Evolutionary conservation across 2,113 vertebrate genomes (phyloP), one percentile per base, ranked within the genome.

Genomic region (Salvelinus alpinus): DNA sequence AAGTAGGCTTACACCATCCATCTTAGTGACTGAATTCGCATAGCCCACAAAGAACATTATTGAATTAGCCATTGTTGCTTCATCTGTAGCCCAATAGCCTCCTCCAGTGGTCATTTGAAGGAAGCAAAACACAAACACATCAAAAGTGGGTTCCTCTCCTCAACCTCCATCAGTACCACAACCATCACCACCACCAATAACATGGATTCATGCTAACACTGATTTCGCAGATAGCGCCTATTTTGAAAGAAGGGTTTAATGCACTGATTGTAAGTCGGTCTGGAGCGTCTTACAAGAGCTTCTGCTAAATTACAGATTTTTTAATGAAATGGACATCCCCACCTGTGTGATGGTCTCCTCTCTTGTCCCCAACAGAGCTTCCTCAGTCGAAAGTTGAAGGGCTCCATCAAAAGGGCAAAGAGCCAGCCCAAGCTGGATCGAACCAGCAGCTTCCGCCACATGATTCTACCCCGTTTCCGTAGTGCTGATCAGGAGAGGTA

Each of bases 361-460:
- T 54, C 51, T 3, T 54, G 51, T 54, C 51, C 51, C 16, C 51
- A 54, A 66, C 79, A 97, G 95, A 96, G 96, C 88, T 98, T 98
- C 90, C 94, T 98, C 86, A 97, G 96, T 87, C 94, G 96, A 69
- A 91, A 95, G 83, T 81, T 98, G 79, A 98, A 98, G 91, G 95
- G 96, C 88, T 98, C 96, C 75, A 98, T 98, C 91, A 98, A 98
- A 85, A 93, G 96, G 75, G 95, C 96, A 38, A 98, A 98, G 89
- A 96, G 95, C 83, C 96, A 98, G 66, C 96, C 96, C 80, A 98
- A 98, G 91, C 93, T 98, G 80, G 96, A 98, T 91, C 94, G 96
- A 80, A 97, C 96, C 88, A 97, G 95, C 94, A 98, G 96, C 89
- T 98, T 98, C 87, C 95, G 95, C 78, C 96, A 98, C 67, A 94